phyloP scores from a whole-genome alignment of 2,888 invertebrate species.

The Leptarthrus brevirostris region DNA sequence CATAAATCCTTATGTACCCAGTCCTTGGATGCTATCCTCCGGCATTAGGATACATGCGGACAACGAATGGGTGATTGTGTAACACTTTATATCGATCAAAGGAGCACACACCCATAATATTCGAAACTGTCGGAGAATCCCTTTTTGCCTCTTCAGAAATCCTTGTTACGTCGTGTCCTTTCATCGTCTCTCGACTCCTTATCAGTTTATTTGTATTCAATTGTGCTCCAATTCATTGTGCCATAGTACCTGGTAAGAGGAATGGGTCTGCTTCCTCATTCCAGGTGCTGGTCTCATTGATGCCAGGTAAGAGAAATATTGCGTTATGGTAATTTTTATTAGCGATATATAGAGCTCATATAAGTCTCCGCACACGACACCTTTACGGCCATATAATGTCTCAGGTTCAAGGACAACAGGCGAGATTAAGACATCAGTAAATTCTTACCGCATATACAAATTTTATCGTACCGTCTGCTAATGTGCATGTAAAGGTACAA shows the following conservation, averaged over 20 bases:
- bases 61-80: conserved; percentile 39
- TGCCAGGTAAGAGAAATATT: conserved; percentile 30
- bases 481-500: conserved; percentile 29
- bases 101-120: conserved; percentile 27
- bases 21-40: conserved; percentile 45
- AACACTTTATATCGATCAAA: conserved; percentile 42
- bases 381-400: conserved; percentile 13
- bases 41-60: conserved; percentile 51
- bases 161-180: conserved; percentile 38
- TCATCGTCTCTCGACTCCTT: conserved; percentile 5
- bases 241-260: not conserved
- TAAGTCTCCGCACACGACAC: conserved; percentile 43
- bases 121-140: not conserved
- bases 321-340: conserved; percentile 47
- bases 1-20: conserved; percentile 55
- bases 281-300: conserved; percentile 18
- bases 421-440: too few species aligned
- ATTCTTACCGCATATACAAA: too few species aligned
- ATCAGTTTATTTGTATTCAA: conserved; percentile 44
- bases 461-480: conserved; percentile 15
- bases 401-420: not conserved
- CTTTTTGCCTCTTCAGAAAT: not conserved
- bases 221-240: conserved; percentile 46
- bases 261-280: not conserved
- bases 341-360: conserved; percentile 40